A percentile compares a stretch with the other conserved stretches of the same genome.
phyloP scores from a whole-genome alignment of 2,113 vertebrate species.

The Vimba vimba region DNA sequence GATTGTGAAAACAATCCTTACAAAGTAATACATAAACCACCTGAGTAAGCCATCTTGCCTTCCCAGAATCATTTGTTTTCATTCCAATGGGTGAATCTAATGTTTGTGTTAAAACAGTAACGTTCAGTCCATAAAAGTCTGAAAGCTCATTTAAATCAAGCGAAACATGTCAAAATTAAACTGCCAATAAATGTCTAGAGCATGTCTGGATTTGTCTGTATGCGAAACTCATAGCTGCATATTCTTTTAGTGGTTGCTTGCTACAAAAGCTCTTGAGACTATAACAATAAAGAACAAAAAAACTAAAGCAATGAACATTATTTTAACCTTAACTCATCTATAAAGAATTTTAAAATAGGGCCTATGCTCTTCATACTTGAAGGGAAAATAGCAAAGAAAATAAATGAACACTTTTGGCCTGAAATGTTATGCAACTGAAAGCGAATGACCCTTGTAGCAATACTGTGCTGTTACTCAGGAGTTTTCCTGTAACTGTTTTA shows the following conservation, averaged over 20 bases:
- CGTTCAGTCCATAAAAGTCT: not conserved
- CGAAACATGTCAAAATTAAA: slow-evolving; percentile 23
- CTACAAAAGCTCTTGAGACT: not conserved
- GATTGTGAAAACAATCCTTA: not conserved
- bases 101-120: not conserved
- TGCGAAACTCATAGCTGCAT: not conserved
- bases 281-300: not conserved
- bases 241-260: not conserved
- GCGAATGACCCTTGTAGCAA: not conserved
- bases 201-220: slow-evolving; percentile 46
- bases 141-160: not conserved
- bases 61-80: not conserved
- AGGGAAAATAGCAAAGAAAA: not conserved
- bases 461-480: not conserved
- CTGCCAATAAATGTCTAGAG: not conserved
- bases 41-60: not conserved
- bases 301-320: not conserved
- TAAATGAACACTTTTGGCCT: not conserved
- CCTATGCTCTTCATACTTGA: not conserved
- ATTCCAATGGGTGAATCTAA: not conserved
- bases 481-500: not conserved
- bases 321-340: not conserved
- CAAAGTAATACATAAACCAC: not conserved
- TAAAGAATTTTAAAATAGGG: not conserved
- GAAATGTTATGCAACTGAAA: not conserved